These are phyloP conservation scores for Probaryconus sp. DNA, from an alignment of 1,140 invertebrate species.

Conservation along the genomic window DNA sequence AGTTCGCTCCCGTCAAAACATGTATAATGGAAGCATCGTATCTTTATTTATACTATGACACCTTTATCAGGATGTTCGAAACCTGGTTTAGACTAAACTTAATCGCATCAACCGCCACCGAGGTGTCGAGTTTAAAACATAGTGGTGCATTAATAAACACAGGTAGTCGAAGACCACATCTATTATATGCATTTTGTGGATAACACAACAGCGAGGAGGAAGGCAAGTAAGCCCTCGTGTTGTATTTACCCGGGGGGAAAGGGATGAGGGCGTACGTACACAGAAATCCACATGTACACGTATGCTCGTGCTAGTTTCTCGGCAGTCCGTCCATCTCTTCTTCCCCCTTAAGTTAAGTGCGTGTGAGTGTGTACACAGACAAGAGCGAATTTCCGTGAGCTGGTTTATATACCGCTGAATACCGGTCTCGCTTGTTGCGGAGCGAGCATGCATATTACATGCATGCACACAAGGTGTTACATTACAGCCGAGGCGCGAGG, in stretches of 20 bases:
- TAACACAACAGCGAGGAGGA: constrained; percentile 35
- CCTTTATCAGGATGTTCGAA: too few relatives aligned
- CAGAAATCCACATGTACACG: not conserved
- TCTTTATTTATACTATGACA: too few relatives aligned
- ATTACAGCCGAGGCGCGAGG: constrained; percentile 41
- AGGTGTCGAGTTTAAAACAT: too few relatives aligned
- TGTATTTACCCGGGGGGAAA: constrained; percentile 5
- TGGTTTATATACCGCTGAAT: constrained; percentile 46
- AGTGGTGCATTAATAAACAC: not conserved
- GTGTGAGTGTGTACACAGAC: constrained; percentile 22
- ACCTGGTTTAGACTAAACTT: too few relatives aligned
- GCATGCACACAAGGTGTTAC: constrained; percentile 49
- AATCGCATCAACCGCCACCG: too few relatives aligned
- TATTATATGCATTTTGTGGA: constrained; percentile 38
- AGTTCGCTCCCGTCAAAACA: too few relatives aligned
- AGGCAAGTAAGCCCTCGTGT: constrained; percentile 3
- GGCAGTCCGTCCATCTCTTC: constrained; percentile 5
- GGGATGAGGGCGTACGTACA: not conserved
- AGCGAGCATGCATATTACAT: constrained; percentile 63
- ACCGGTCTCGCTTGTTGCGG: constrained; percentile 31
- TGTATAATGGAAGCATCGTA: too few relatives aligned
- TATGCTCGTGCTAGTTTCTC: not conserved
- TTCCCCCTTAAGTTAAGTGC: constrained; percentile 14
- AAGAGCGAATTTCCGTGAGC: constrained; percentile 1
- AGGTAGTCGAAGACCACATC: not conserved